A percentile compares a stretch with the other conserved stretches of the same genome.
phyloP scores from a whole-genome alignment of 2,797 vertebrate genomes.

The Podargus strigoides region DNA sequence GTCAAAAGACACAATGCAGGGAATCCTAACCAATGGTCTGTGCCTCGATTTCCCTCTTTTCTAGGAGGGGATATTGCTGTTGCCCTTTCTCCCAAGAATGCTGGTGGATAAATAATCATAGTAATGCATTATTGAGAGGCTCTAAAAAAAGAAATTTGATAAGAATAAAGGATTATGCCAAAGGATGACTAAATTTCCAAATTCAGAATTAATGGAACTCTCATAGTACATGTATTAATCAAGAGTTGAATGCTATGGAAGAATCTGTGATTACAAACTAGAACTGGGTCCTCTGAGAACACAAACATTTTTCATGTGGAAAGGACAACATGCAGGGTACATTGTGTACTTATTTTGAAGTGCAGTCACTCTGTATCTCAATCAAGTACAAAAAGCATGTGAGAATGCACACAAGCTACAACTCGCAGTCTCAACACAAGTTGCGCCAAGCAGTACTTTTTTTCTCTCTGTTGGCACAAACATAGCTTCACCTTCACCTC shows the following conservation, averaged over 20 bases:
- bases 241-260: not conserved
- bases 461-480: not conserved
- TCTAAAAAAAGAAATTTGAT: not conserved
- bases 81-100: not conserved
- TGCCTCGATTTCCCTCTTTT: not conserved
- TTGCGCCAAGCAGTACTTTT: not conserved
- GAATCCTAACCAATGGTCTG: not conserved
- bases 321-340: not conserved
- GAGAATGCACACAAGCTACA: not conserved
- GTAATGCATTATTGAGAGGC: not conserved
- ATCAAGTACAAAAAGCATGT: not conserved
- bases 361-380: not conserved
- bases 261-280: not conserved
- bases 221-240: not conserved
- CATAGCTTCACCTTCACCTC: not conserved
- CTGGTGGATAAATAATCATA: not conserved
- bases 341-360: not conserved
- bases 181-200: not conserved
- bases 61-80: rapidly evolving
- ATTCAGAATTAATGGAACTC: not conserved
- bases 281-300: not conserved
- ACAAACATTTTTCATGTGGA: not conserved
- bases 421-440: not conserved
- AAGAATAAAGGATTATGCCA: not conserved
- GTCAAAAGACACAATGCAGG: not conserved